phyloP scores from a whole-genome alignment of 2,797 vertebrate species.

The Pipistrellus kuhlii region DNA sequence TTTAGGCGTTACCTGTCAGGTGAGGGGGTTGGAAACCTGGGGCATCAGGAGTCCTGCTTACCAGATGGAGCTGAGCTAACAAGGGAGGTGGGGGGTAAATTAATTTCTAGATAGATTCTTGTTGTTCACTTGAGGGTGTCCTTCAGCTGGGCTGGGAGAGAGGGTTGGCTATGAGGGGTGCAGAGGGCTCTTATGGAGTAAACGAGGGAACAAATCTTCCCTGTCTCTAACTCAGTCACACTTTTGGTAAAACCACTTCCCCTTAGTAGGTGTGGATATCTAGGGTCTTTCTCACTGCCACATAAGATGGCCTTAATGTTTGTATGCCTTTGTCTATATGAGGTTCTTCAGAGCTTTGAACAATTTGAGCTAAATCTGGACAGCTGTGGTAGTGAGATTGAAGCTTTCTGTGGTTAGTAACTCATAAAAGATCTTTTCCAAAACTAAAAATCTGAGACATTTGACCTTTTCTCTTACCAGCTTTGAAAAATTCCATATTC shows the following conservation, averaged over 20 bases:
- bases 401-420: background rate
- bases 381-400: background rate
- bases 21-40: accelerated
- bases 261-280: background rate
- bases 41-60: background rate
- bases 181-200: background rate
- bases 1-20: background rate
- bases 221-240: background rate
- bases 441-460: background rate
- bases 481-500: background rate
- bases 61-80: background rate
- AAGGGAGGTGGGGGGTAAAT: accelerated
- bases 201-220: background rate
- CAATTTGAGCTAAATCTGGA: background rate
- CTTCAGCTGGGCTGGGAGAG: background rate
- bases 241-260: background rate
- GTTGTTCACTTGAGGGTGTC: background rate
- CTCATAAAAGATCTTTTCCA: background rate
- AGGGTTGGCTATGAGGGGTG: background rate
- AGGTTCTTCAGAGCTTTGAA: background rate
- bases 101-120: accelerated
- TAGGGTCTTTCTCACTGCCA: background rate
- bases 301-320: background rate
- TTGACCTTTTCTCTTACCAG: background rate
- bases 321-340: too few relatives aligned